These are phyloP conservation scores for Chionodraco myersi DNA, from an alignment of 2,113 vertebrate genomes.

Conservation along the genomic window DNA sequence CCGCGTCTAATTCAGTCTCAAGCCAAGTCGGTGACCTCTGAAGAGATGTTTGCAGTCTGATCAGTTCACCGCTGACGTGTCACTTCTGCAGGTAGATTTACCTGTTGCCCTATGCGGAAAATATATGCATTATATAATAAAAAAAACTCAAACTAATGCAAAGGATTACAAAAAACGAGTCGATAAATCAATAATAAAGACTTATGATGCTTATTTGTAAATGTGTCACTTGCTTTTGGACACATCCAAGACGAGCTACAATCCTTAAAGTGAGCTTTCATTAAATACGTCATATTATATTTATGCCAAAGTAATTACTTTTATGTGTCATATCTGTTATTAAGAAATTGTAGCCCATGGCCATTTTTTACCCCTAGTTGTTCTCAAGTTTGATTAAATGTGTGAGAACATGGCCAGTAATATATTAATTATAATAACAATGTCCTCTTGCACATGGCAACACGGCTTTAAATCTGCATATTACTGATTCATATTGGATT, in stretches of 20 bases:
- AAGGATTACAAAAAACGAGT: neutral
- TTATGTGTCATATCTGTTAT: no score
- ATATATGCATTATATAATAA: neutral
- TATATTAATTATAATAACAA: slow-evolving; percentile 30
- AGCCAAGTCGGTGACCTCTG: slow-evolving; percentile 70
- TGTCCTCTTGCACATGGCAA: slow-evolving; percentile 12
- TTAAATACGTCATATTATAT: neutral
- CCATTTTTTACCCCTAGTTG: neutral
- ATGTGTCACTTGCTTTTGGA: neutral
- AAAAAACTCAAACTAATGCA: no score
- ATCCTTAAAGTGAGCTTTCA: neutral
- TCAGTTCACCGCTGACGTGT: slow-evolving; percentile 22
- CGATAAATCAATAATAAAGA: neutral
- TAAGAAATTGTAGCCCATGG: neutral
- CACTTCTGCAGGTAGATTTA: no score
- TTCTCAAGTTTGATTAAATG: slow-evolving; percentile 17
- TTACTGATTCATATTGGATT: slow-evolving; percentile 48
- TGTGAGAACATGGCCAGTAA: slow-evolving; percentile 30
- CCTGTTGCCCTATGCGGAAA: slow-evolving; percentile 26
- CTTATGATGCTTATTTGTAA: neutral
- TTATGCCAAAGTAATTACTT: no score
- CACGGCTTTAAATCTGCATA: slow-evolving; percentile 51
- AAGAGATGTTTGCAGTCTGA: slow-evolving; percentile 68
- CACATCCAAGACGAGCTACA: neutral
- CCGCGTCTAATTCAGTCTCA: slow-evolving; percentile 76